A percentile compares a stretch with the other conserved stretches of the same genome.
phyloP scores from a whole-genome alignment of 2,888 invertebrate species.

The Eristalis arbustorum region DNA sequence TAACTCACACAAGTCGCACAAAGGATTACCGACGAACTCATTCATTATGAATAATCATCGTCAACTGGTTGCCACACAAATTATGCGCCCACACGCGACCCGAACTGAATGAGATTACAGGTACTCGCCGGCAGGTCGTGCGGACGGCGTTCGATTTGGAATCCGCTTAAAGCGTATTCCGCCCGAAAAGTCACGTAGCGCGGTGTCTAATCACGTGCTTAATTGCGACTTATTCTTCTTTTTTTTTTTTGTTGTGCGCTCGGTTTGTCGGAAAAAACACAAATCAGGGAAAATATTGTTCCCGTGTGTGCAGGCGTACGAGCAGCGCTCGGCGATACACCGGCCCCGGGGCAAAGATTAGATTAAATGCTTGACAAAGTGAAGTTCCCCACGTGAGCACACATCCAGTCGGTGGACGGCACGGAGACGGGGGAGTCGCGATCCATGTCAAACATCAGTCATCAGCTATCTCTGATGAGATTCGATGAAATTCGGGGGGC shows the following conservation, averaged over 20 bases:
- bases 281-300: neutral
- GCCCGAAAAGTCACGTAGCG: conserved; percentile 55
- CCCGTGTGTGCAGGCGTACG: neutral
- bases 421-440: neutral
- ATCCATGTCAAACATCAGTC: neutral
- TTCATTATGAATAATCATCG: neutral
- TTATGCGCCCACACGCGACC: conserved; percentile 48
- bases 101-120: neutral
- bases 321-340: neutral
- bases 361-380: neutral
- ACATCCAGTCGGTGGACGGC: no score
- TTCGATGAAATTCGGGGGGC: neutral
- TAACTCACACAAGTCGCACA: neutral
- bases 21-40: neutral
- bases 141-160: conserved; percentile 19
- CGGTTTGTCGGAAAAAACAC: neutral
- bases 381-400: neutral
- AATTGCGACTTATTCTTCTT: conserved; percentile 29
- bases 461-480: neutral
- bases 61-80: conserved; percentile 17
- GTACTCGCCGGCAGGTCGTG: conserved; percentile 14
- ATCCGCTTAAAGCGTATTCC: conserved; percentile 37
- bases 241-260: neutral
- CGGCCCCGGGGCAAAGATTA: neutral
- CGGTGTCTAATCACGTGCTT: conserved; percentile 48